Base-by-base conservation (phyloP, 2,113 vertebrate species). In the Mus pahari region DNA sequence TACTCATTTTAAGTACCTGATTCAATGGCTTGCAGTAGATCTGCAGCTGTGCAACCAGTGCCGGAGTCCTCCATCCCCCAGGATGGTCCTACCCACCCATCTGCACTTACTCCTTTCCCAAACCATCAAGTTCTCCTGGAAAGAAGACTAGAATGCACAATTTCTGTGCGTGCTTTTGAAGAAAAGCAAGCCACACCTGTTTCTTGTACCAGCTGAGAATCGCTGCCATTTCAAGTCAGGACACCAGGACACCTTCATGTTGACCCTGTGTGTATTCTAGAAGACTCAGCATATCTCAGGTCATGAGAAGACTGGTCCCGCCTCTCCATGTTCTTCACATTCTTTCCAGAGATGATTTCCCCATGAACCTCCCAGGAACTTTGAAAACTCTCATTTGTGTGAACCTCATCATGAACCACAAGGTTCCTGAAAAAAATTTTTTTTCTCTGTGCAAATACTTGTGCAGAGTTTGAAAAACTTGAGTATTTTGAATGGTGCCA, bases 161-260 rank as follows among this genome's bases (percentile, higher is more conserved):
- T 24, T 42, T 5, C 11, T 10, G 0, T 2, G 10, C n/a, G 24
- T n/a, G 0, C 2, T 3, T 31, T 19, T 62, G 36, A 7, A 26
- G 20, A 87, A 3, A 36, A 33, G 9, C 7, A 12, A 42, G 9
- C 1, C 5, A 2, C 9, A 28, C 10, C 17, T 24, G 20, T 1
- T 50, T n/a, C 58, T 39, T 3, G 4, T n/a, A 53, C 16, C 60
- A 62, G 42, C 36, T 70, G 55, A 81, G 39, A 53, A 42, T 1
- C 3, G 14, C 36, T 39, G 17, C 31, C n/a, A 5, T 55, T 39
- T 50, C 19, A 7, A n/a, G n/a, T 22, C n/a, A 45, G 45, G 55
- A 60, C 6, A 12, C 9, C 5, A 0, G 10, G 26, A 24, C 36
- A 2, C 16, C 55, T 66, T 8, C 48, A 36, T 22, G 1, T 2